phyloP scores from a whole-genome alignment of 1,140 invertebrate genomes.

The Sycobia sp. region DNA sequence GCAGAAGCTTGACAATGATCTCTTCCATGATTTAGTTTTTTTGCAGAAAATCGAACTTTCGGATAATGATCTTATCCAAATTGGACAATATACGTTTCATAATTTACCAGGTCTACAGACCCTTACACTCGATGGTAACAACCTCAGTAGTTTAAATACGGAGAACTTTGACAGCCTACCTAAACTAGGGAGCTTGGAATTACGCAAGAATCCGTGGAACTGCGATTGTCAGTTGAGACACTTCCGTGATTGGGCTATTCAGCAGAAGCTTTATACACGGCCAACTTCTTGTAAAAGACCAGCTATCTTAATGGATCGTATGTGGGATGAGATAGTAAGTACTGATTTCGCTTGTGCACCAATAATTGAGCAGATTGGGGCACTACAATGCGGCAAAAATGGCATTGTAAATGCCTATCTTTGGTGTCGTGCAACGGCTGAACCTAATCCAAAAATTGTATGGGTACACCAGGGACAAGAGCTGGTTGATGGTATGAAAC shows the following conservation, averaged over 20 bases:
- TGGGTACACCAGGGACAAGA: conserved; percentile 64
- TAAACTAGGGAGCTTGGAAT: conserved; percentile 73
- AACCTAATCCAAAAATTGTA: conserved; percentile 74
- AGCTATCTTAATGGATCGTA: conserved; percentile 66
- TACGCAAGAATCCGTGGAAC: conserved; percentile 84
- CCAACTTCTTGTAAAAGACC: conserved; percentile 76
- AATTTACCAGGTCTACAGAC: conserved; percentile 70
- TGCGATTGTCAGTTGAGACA: conserved; percentile 84
- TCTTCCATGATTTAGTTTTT: conserved; percentile 76
- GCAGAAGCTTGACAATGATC: conserved; percentile 70
- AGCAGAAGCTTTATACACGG: conserved; percentile 72
- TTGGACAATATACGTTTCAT: conserved; percentile 76
- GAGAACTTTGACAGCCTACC: conserved; percentile 66
- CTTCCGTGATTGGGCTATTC: conserved; percentile 78
- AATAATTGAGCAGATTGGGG: conserved; percentile 67
- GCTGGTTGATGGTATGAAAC: conserved; percentile 46
- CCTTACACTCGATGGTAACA: conserved; percentile 75
- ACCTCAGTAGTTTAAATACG: conserved; percentile 68
- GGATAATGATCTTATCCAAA: conserved; percentile 71
- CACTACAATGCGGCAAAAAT: conserved; percentile 60
- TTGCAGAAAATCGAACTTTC: conserved; percentile 79
- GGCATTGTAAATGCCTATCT: conserved; percentile 73
- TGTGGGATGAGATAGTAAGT: conserved; percentile 73
- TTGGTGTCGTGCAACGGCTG: conserved; percentile 76
- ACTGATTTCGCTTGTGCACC: conserved; percentile 86